Base-by-base conservation (phyloP, 23 tunicate genomes). In the Ciona savignyi region DNA sequence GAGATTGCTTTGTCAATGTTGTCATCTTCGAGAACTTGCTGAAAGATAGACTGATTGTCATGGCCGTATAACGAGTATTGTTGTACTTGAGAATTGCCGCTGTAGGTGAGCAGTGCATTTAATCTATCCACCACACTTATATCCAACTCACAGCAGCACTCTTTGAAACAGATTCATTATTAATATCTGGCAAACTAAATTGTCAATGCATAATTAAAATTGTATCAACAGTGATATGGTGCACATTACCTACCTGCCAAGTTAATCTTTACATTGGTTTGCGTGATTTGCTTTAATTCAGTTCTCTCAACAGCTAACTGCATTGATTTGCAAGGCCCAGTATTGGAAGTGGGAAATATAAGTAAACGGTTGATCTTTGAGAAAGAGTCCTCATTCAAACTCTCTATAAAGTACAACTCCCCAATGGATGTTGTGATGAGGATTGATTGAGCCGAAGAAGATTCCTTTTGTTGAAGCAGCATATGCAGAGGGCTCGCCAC, bases 71-170 rank as follows among this genome's bases (percentile, higher is more conserved):
- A 42, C 15, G 56, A 42, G 15, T 42, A 42, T 42, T 42, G 56
- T 6, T 42, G 11, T 42, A 42, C 56, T 15, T 9, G 15, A 9
- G 11, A 9, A 9, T 6, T 42, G 15, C 56, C 56, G 15, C 15
- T 42, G 15, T 42, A 42, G 33, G 65, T 75, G 22, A 82, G 26
- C 1, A 88, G 31, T 4, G 70, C 34, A 32, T 67, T 35, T 11
- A 88, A 30, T 73, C 96, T 49, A 35, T 88, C 86, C 21, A 88
- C 72, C 26, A 88, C 82, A 72, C 87, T 88, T 20, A 88, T 72
- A 34, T 88, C 96, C 35, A 82, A 76, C 33, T 81, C 86, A 19
- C 81, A 67, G 32, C 65, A 71, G 74, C 82, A 75, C 35, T 79
- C 86, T 30, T 74, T 51, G 74, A 21, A 26, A 77, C 4, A 6